Base-by-base conservation (phyloP, 2,888 invertebrate genomes). In the Erebia aethiops region DNA sequence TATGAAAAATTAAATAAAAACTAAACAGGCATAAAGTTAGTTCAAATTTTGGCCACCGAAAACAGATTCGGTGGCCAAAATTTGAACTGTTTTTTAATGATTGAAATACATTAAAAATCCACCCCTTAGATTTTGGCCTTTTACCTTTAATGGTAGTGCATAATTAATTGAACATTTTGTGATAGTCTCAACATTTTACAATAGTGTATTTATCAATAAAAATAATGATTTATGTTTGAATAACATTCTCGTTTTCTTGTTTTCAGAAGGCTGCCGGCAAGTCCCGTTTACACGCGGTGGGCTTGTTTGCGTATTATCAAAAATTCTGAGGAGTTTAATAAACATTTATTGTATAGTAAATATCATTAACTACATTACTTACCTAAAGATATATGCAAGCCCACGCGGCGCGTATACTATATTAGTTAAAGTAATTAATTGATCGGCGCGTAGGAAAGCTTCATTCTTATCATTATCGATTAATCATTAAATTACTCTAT, bases 391-490 rank as follows among this genome's bases (percentile, higher is more conserved):
- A 84, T 86, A 86, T 87, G 87, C 89, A 85, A 89, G 90, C 89
- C 90, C 85, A 82, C 84, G 87, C 84, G 93, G 91, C 91, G 88
- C 94, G 95, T 94, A 94, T 94, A 95, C 94, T 94, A 95, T 87
- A 94, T 94, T 95, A 95, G 94, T 94, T 95, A 94, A 94, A 93
- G 92, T 94, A 94, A 95, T 94, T 94, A 91, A 93, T 92, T 94
- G 94, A 93, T 90, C 94, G 93, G 90, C 92, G 90, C 91, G 93
- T 94, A 93, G 93, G 88, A 90, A 93, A 90, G 94, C 94, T 94
- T 94, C 93, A 94, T 94, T 92, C 89, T 92, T 93, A 94, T 93
- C 91, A 93, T 93, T 93, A 93, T 90, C 85, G 88, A 92, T 92
- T 93, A 94, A 94, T 93, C 92, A 92, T 93, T 93, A 91, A 92